A percentile compares a stretch with the other conserved stretches of the same genome.
Conservation (phyloP, 2,888 invertebrate genomes). For the Monochamus alternatus region DNA sequence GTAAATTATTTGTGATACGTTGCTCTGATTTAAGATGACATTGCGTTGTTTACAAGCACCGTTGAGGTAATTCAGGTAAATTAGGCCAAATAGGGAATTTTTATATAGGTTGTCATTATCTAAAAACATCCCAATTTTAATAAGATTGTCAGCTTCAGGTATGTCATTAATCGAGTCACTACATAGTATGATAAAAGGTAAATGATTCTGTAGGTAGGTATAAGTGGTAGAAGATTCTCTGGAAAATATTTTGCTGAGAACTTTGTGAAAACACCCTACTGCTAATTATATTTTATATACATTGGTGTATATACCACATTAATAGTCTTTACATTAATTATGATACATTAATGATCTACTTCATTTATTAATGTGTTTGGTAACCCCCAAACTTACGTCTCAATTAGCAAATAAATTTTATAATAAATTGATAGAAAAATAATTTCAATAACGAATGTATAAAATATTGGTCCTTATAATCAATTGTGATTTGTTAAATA, state of each 20-base stretch:
- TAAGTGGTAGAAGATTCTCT: too few relatives aligned
- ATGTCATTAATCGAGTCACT: neutral
- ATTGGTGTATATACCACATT: conserved; percentile 56
- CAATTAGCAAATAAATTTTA: conserved; percentile 21
- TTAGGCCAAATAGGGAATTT: too few relatives aligned
- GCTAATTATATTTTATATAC: conserved; percentile 51
- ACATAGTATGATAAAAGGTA: neutral
- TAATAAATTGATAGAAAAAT: conserved; percentile 23
- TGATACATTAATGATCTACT: conserved; percentile 43
- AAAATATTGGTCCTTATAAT: conserved; percentile 57
- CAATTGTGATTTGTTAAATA: conserved; percentile 48
- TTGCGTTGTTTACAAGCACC: too few relatives aligned
- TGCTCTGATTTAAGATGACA: too few relatives aligned
- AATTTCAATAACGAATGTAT: conserved; percentile 51
- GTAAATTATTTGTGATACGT: too few relatives aligned
- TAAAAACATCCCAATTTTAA: conserved; percentile 17
- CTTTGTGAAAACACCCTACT: conserved; percentile 11
- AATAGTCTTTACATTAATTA: conserved; percentile 40
- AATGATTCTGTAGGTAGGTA: too few relatives aligned
- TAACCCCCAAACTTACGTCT: conserved; percentile 24
- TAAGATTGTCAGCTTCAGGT: conserved; percentile 12
- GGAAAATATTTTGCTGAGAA: too few relatives aligned
- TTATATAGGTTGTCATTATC: neutral
- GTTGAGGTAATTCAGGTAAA: too few relatives aligned
- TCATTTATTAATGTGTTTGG: conserved; percentile 34